Base-by-base conservation (phyloP, 2,113 vertebrate species). In the Neopipo cinnamomea region DNA sequence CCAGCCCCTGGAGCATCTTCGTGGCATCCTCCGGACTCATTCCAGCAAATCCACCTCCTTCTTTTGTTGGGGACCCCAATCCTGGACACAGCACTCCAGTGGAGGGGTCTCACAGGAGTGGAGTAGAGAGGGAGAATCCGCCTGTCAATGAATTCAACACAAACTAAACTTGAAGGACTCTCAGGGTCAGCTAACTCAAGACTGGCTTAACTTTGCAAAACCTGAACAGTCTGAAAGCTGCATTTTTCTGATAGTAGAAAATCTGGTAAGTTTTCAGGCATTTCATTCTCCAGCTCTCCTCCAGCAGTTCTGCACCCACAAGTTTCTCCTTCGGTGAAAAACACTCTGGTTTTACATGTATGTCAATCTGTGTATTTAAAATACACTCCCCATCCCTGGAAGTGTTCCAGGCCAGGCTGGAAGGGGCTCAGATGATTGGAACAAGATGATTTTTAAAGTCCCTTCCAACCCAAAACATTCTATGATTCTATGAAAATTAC, bases 281-380 rank as follows among this genome's bases (percentile, higher is more conserved):
- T 73, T 73, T 76, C 8, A 20, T 56, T 65, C 44, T 16, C 31
- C 12, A 68, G 14, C 8, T 72, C 20, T 68, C 16, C 24, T 41
- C 14, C 47, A 68, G 33, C 13, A 53, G 31, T 9, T 81, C 41
- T 66, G 49, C 44, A 70, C 10, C 31, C 11, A 13, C 0, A 4
- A 4, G 24, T 49, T 85, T 31, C 46, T 92, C 63, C 21, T n/a
- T 35, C 53, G 12, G 28, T 3, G 28, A 53, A n/a, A 5, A 8
- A 1, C 2, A 37, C 2, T 68, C 18, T 18, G 33, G 18, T 44
- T 89, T 63, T 67, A 9, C 0, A 0, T 23, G 5, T 13, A 39
- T 2, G 8, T 71, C 33, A 49, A 53, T n/a, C 17, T 59, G 9
- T 5, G 1, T 22, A 33, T 50, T 80, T 63, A 44, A 86, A 90